phyloP scores from a whole-genome alignment of 2,113 vertebrate species.

The Bostrychus sinensis region DNA sequence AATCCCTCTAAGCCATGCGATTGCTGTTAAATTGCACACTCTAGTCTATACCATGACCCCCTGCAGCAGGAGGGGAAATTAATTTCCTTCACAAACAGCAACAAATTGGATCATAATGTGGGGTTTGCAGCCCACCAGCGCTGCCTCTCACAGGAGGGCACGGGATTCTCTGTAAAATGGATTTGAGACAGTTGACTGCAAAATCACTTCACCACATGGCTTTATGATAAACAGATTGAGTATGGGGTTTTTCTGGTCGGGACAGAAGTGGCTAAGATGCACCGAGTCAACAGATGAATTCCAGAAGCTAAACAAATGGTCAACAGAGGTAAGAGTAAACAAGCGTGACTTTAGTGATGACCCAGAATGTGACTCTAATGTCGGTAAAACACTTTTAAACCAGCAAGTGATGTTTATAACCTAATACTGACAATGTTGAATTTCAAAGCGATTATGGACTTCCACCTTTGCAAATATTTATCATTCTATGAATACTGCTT shows the following conservation, averaged over 20 bases:
- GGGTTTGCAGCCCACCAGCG: constrained; percentile 35
- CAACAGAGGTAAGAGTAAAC: constrained; percentile 63
- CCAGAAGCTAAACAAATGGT: constrained; percentile 60
- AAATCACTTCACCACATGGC: constrained; percentile 38
- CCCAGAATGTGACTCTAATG: constrained; percentile 36
- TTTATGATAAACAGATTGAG: constrained; percentile 50
- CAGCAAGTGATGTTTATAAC: constrained; percentile 44
- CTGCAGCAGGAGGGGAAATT: constrained; percentile 20
- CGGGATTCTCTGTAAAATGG: constrained; percentile 41
- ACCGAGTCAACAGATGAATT: constrained; percentile 62
- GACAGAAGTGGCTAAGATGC: constrained; percentile 54
- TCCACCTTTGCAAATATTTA: constrained; percentile 59
- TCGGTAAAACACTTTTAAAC: constrained; percentile 44
- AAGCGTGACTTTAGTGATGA: no score
- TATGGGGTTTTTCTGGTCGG: constrained; percentile 52
- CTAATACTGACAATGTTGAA: constrained; percentile 50
- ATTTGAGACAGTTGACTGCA: constrained; percentile 48
- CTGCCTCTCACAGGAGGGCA: constrained; percentile 26
- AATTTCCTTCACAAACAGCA: constrained; percentile 24
- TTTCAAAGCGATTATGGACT: constrained; percentile 38
- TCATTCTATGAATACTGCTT: constrained; percentile 7
- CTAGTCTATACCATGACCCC: constrained; percentile 33
- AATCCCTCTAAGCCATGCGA: constrained; percentile 8
- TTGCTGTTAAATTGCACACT: constrained; percentile 21
- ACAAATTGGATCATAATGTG: constrained; percentile 38